Base-by-base conservation (phyloP, 2,888 invertebrate genomes). In the Noctua janthe region DNA sequence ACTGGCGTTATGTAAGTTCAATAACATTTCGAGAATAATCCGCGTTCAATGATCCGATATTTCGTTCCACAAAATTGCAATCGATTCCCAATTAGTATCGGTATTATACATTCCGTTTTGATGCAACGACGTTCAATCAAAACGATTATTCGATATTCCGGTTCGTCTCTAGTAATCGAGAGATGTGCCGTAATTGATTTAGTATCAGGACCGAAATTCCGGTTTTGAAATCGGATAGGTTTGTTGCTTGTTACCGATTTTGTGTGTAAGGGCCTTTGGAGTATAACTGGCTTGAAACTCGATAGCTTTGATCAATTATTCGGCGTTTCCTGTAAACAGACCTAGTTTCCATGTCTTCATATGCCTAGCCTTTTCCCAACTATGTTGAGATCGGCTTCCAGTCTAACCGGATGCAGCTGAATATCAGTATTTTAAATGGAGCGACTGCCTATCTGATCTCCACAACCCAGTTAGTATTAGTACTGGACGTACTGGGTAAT, bases 101-200 rank as follows among this genome's bases (percentile, higher is more conserved):
- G 76, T 76, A 76, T 74, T 76, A 69, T 69, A 72, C 43, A 71
- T 79, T 72, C 80, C 74, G 77, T 73, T 84, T 79, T 80, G 74
- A 77, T 84, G 77, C 87, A 87, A 67, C 83, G 76, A 75, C 78
- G 76, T 85, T 84, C 84, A 87, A 85, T 85, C 80, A 87, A 83
- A 76, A 66, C 73, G 67, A 71, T 62, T 69, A 80, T 73, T 80
- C 71, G 74, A 78, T 84, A 87, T 87, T 87, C 85, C 35, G 47
- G 71, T 15, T 76, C 56, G 66, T 77, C 67, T 77, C 74, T 62
- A 66, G 74, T 67, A n/a, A 66, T 47, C 75, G 5, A 64, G 85
- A 64, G 76, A 76, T 74, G 15, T 47, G 47, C 49, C 39, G n/a
- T 73, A 69, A 82, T 80, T 73, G 74, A 87, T 84, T 77, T 80